Conservation (phyloP, 2,797 vertebrate species). For the Ammospiza maritima region DNA sequence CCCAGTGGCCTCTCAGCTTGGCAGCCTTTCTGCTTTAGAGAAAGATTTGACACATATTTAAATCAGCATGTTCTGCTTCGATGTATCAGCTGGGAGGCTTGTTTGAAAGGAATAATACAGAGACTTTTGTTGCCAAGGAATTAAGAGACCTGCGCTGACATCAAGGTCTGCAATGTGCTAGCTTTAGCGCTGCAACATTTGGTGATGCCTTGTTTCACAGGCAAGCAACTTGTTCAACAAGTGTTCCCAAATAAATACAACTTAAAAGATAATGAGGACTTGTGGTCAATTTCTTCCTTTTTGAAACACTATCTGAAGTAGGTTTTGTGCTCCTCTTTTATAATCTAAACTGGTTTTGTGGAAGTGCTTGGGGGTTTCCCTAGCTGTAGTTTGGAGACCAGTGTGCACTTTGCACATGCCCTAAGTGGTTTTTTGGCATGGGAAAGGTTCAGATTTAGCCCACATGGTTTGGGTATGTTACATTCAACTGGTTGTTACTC, state of each 20-base stretch:
- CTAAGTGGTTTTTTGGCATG: neutral
- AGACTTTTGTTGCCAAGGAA: neutral
- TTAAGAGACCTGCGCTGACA: neutral
- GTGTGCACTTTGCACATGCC: neutral
- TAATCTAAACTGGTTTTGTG: neutral
- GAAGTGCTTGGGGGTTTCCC: neutral
- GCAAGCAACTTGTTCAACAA: neutral
- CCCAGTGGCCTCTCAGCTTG: neutral
- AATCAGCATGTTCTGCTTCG: rapidly evolving
- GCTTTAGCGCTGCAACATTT: neutral
- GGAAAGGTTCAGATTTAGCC: neutral
- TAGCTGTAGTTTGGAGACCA: neutral
- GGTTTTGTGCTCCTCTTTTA: neutral
- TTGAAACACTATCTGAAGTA: neutral
- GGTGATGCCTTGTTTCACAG: neutral
- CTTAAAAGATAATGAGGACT: neutral
- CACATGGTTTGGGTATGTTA: neutral
- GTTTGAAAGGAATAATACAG: neutral
- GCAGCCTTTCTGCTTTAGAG: neutral
- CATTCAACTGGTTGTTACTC: neutral
- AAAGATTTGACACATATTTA: neutral
- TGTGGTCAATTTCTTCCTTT: neutral
- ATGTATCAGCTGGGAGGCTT: neutral
- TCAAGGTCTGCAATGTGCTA: neutral
- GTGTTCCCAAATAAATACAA: neutral